phyloP scores from a whole-genome alignment of 1,140 invertebrate genomes.

The Hetaerina americana region DNA sequence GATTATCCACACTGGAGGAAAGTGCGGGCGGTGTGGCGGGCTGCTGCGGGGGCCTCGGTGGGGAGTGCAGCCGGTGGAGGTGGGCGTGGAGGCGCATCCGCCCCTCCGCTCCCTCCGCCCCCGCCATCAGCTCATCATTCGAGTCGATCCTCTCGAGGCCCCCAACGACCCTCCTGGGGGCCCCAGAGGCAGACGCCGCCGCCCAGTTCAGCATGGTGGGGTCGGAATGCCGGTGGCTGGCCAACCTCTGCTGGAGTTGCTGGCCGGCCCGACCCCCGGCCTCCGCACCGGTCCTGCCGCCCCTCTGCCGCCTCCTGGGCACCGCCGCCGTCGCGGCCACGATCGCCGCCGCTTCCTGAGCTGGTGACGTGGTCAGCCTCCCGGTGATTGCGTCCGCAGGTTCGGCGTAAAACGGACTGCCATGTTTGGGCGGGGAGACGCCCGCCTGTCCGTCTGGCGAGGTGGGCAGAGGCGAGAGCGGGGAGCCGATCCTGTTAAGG shows the following conservation, averaged over 20 bases:
- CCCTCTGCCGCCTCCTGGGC: constrained; percentile 12
- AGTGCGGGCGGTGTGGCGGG: background rate
- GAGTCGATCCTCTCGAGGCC: constrained; percentile 43
- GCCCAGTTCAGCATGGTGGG: constrained; percentile 39
- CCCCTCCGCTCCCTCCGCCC: background rate
- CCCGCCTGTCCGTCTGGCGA: background rate
- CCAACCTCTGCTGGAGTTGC: constrained; percentile 14
- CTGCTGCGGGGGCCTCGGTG: background rate
- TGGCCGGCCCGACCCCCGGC: constrained; percentile 22
- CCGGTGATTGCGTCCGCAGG: constrained; percentile 64
- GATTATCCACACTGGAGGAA: constrained; percentile 13
- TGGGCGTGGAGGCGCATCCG: background rate
- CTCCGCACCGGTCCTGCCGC: constrained; percentile 11
- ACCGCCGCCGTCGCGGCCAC: constrained; percentile 25
- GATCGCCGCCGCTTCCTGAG: background rate
- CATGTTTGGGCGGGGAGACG: constrained; percentile 17
- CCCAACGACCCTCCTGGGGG: constrained; percentile 11
- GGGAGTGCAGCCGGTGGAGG: background rate
- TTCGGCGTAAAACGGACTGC: constrained; percentile 83
- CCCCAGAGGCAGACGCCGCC: constrained; percentile 22
- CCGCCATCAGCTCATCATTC: constrained; percentile 28
- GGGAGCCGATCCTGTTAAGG: background rate
- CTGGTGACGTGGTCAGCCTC: background rate
- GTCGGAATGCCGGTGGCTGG: constrained; percentile 46
- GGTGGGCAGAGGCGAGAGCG: background rate